Conservation (phyloP, 1,140 invertebrate genomes). For the Myzus persicae region DNA sequence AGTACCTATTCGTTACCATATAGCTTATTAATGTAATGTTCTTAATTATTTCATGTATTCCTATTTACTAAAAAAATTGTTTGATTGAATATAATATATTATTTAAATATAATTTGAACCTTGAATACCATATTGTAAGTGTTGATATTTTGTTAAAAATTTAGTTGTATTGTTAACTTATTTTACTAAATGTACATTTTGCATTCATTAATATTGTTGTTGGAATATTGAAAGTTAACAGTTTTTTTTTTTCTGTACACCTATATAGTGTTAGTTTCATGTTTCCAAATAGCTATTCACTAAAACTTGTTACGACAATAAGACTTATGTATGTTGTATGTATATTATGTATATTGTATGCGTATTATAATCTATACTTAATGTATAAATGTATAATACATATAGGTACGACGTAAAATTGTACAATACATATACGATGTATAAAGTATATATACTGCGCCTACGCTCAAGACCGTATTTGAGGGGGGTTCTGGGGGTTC, state of each 20-base stretch:
- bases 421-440: too few species aligned
- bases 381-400: too few species aligned
- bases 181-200: neutral
- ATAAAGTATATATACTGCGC: too few species aligned
- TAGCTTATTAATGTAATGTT: neutral
- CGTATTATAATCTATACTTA: too few species aligned
- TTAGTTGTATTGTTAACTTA: neutral
- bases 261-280: neutral
- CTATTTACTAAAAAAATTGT: neutral
- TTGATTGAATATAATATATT: neutral
- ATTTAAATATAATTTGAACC: too few species aligned
- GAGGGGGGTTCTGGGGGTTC: too few species aligned
- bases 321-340: neutral
- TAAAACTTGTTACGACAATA: neutral
- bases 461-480: too few species aligned
- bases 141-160: neutral
- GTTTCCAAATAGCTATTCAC: constrained; percentile 25
- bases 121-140: too few species aligned
- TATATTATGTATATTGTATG: too few species aligned
- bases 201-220: neutral
- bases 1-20: neutral
- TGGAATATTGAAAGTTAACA: constrained; percentile 30
- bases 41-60: too few species aligned
- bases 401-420: too few species aligned
- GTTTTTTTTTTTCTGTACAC: neutral